Conservation (phyloP, 2,888 invertebrate genomes). For the Drosophila quinaria region DNA sequence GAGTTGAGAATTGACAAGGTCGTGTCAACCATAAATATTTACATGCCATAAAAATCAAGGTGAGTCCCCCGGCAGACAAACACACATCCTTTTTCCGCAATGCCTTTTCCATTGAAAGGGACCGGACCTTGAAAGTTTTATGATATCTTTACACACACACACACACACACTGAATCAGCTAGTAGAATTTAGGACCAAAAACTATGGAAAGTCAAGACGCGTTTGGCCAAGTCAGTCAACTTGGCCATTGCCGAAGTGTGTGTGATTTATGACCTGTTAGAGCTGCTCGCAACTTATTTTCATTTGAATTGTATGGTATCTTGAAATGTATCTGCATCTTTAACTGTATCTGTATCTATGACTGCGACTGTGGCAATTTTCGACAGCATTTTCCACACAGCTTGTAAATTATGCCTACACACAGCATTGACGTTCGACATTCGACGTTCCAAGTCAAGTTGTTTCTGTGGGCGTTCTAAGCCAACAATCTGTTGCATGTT, state of each 20-base stretch:
- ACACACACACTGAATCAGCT: slow-evolving; percentile 36
- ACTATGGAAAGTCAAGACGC: slow-evolving; percentile 68
- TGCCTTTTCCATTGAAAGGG: slow-evolving; percentile 73
- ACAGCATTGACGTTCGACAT: slow-evolving; percentile 52
- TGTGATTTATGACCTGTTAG: slow-evolving; percentile 74
- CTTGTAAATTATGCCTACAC: slow-evolving; percentile 72
- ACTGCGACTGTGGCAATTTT: slow-evolving; percentile 38
- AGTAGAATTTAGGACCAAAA: slow-evolving; percentile 2
- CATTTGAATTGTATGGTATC: slow-evolving; percentile 61
- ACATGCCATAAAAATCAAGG: slow-evolving; percentile 79
- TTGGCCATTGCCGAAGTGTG: slow-evolving; percentile 42
- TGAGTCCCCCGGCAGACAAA: slow-evolving; percentile 46
- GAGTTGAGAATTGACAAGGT: slow-evolving; percentile 63
- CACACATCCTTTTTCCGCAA: slow-evolving; percentile 75
- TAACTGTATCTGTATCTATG: slow-evolving; percentile 32
- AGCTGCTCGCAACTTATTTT: slow-evolving; percentile 58
- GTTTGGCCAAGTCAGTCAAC: slow-evolving; percentile 62
- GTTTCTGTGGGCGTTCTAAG: slow-evolving; percentile 77
- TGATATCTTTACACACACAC: slow-evolving; percentile 25
- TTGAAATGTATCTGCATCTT: slow-evolving; percentile 29
- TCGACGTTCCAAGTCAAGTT: slow-evolving; percentile 71
- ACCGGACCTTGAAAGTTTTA: slow-evolving; percentile 67
- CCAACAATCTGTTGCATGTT: slow-evolving; percentile 6
- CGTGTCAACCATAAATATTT: slow-evolving; percentile 79
- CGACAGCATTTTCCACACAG: slow-evolving; percentile 36